Base-by-base conservation (phyloP, 2,797 vertebrate genomes). In the Scarus forsteni region DNA sequence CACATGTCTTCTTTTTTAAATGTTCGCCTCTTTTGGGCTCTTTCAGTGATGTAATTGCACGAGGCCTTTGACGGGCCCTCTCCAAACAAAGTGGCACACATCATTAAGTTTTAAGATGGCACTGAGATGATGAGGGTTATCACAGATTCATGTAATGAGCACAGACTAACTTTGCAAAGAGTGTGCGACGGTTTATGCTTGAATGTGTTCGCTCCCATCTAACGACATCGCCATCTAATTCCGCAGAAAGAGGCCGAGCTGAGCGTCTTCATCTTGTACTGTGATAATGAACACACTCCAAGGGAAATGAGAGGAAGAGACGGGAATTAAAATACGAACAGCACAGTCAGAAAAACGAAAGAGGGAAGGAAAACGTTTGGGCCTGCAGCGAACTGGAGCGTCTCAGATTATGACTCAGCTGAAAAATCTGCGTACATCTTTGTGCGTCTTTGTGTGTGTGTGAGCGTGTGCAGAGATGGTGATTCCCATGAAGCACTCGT, bases 361-460 rank as follows among this genome's bases (percentile, higher is more conserved):
- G 18, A 74, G 69, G n/a, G 27, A n/a, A 55, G 57, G 49, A 65
- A 83, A 76, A 79, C 2, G 55, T 7, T 51, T 49, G 52, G 64
- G 60, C 80, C 77, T 70, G 63, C 50, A 88, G 85, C 75, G 67
- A 75, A 81, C 53, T 70, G 60, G 57, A 76, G 78, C 75, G 72
- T 77, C 69, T 52, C 54, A 72, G 72, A 80, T 75, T 84, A 83
- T 75, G 82, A 81, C 73, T 86, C 83, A 75, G 39, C 77, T 76
- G 66, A 75, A 83, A 50, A 86, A 79, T 82, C 63, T 81, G 43
- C 53, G 67, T 40, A 60, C 16, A 43, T 66, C 10, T 55, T 15
- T 46, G 35, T 46, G 51, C 55, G 40, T 59, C 58, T 51, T n/a
- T 46, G 51, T 63, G 34, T 43, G 34, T 43, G 60, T 27, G 68